Evolutionary conservation across 1,140 invertebrate species (phyloP), one percentile per base, ranked within the genome.

Genomic region (Batillaria attramentaria): DNA sequence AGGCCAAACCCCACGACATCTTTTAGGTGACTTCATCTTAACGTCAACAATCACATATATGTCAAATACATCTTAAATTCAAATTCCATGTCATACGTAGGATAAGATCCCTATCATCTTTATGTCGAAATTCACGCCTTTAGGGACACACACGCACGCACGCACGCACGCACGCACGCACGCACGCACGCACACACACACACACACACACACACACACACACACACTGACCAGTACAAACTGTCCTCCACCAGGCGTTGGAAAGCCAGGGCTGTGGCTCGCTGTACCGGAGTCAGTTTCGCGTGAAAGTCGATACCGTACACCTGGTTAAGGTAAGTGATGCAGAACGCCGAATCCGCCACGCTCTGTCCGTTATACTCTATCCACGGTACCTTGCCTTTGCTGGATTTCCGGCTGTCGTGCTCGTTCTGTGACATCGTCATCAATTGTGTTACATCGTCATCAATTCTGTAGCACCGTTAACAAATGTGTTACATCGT

Each of bases 311-410:
- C 79, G 16, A 84, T 43, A 33, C 78, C 57, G 16, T 88, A 84
- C 35, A 85, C 74, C 57, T 82, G 77, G 46, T 84, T 83, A 16
- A 91, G 78, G 72, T 81, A 89, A 37, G 90, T 83, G 16, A 92
- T 83, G 60, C 85, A 83, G 37, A 90, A 80, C 37, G 89, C 83
- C 0, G 89, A 90, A 74, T 92, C 91, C 13, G 83, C 86, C 13
- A 91, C 68, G 46, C 85, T 78, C 37, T 87, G 68, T 1, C 89
- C 90, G 79, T 91, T 91, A 62, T 87, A 81, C 5, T 84, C 84
- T 28, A 91, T 90, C 90, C 89, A 91, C 1, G 91, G 91, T 5
- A 54, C 66, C 54, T 84, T 83, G 4, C 77, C 76, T 50, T 84
- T 84, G 37, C 13, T 16, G 42, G 72, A 83, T 20, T 79, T 39